phyloP scores from a whole-genome alignment of 2,888 invertebrate genomes.

The Eumerus sabulonum region DNA sequence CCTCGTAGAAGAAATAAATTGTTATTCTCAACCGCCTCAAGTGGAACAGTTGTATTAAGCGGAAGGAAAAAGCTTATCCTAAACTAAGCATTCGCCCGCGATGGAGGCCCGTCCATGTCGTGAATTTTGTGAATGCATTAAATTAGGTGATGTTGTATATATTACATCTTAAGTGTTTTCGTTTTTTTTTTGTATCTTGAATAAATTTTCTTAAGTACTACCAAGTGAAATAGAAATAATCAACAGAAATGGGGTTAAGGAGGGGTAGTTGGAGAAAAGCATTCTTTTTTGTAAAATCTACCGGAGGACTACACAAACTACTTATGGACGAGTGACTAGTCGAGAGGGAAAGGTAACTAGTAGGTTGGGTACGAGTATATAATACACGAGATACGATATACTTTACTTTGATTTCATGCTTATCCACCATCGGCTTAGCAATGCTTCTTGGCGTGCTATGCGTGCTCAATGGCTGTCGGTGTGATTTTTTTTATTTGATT shows the following conservation, averaged over 20 bases:
- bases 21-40: background rate
- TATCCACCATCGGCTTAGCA: constrained; percentile 69
- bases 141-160: constrained; percentile 10
- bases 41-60: background rate
- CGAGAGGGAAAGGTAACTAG: constrained; percentile 16
- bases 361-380: no score
- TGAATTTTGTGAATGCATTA: background rate
- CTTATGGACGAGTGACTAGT: constrained; percentile 7
- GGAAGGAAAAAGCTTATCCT: constrained; percentile 21
- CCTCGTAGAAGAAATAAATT: background rate
- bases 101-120: no score
- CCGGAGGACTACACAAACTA: constrained; percentile 32
- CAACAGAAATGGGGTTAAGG: constrained; percentile 10
- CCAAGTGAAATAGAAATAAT: background rate
- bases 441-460: constrained; percentile 69
- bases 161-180: no score
- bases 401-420: constrained; percentile 70
- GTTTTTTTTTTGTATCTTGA: no score
- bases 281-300: background rate
- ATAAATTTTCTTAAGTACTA: no score
- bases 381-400: constrained; percentile 39
- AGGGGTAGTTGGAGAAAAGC: constrained; percentile 5
- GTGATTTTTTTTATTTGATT: constrained; percentile 27
- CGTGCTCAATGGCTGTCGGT: constrained; percentile 69
- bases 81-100: constrained; percentile 2